Evolutionary conservation across 2,797 vertebrate genomes (phyloP), one percentile per base, ranked within the genome.

Genomic region (Aphelocoma californica): DNA sequence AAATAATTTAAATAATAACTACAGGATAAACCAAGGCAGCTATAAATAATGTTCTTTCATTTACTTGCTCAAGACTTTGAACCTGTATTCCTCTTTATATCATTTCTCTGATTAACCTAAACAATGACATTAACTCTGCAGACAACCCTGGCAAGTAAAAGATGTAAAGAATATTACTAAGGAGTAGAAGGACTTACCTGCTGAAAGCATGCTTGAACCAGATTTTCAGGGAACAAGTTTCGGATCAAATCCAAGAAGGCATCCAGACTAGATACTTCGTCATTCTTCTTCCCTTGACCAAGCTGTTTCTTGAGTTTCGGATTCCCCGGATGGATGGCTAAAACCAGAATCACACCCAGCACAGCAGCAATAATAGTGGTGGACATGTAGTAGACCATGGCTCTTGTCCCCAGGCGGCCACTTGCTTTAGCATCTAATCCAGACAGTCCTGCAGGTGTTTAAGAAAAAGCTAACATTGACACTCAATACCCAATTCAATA

Each of bases 401-500:
- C 99, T 97, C 99, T 98, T 21, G 99, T 99, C 75, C 99, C 99
- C 89, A 99, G 81, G 62, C 99, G 99, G 62, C 99, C 99, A 42
- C 99, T 99, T 87, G 99, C 99, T 97, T 99, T 99, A 94, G 99
- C 99, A 95, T 99, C 99, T 97, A 99, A 97, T 91, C 99, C 99
- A 32, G 99, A 97, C 82, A 99, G 97, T 95, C 99, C 99, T 99
- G 90, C 66, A 86, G 28, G 47, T 60, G 48, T 85, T 93, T 47
- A 89, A 90, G 78, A 96, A 89, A 96, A 95, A 83, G 66, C 29
- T 69, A 75, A 86, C 16, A 88, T 5, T 58, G 34, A 57, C 14
- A 80, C 5, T 87, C 60, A 90, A 57, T 51, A 73, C 6, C 25
- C 36, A 93, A 56, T 53, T 73, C 45, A 48, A 38, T 50, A 34